phyloP scores from a whole-genome alignment of 2,888 invertebrate genomes.

The Eumerus sabulonum region DNA sequence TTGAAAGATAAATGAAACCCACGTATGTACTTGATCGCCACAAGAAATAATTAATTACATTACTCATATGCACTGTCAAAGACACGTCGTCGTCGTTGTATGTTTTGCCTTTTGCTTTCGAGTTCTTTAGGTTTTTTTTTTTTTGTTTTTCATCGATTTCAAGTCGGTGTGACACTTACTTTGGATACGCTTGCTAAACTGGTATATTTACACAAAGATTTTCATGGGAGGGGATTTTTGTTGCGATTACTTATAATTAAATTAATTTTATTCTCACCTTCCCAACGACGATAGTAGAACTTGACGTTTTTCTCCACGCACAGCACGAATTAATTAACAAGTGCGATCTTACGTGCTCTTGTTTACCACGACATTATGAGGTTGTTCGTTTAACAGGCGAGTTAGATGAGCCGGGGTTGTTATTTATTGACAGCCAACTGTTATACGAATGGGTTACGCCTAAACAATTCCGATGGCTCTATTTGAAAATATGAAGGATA shows the following conservation, averaged over 20 bases:
- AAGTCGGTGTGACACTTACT: too few species aligned
- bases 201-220: conserved; percentile 39
- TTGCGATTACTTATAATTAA: conserved; percentile 38
- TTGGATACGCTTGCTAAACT: conserved; percentile 13
- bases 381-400: conserved; percentile 7
- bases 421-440: too few species aligned
- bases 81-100: too few species aligned
- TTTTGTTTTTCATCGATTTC: neutral
- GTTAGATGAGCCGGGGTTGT: conserved; percentile 39
- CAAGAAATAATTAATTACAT: conserved; percentile 18
- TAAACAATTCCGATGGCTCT: too few species aligned
- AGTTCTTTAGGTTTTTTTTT: neutral
- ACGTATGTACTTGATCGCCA: neutral
- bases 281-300: conserved; percentile 3
- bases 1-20: neutral
- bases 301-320: conserved; percentile 41
- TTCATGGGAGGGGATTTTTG: conserved; percentile 27
- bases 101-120: neutral
- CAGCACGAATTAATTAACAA: conserved; percentile 43
- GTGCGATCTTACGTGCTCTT: conserved; percentile 52
- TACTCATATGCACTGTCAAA: conserved; percentile 2
- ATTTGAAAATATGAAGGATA: too few species aligned
- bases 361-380: conserved; percentile 33
- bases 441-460: too few species aligned
- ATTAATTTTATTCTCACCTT: conserved; percentile 34